Percentiles rank a stretch among this genome's conserved stretches.
These are phyloP conservation scores for Adoxophyes honmai DNA, from an alignment of 1,140 invertebrate species.

Conservation along the genomic window DNA sequence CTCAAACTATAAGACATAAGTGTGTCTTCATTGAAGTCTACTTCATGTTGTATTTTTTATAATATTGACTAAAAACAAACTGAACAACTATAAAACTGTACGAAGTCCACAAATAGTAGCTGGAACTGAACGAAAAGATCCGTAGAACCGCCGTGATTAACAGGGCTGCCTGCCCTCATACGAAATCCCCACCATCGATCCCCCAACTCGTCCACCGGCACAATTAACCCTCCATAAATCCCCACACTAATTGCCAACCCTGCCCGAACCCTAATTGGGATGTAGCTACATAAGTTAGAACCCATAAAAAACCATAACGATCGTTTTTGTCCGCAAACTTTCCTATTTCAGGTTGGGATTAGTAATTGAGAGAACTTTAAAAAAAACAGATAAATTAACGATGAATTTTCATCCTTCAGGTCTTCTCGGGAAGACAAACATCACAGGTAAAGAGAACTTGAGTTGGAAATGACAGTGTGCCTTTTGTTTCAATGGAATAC, in stretches of 20 bases:
- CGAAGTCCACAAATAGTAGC: too few relatives aligned
- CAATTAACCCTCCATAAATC: constrained; percentile 61
- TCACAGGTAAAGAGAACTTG: constrained; percentile 70
- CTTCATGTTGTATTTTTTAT: too few relatives aligned
- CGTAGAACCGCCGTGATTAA: background rate
- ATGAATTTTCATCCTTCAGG: constrained; percentile 77
- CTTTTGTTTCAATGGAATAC: constrained; percentile 54
- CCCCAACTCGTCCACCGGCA: constrained; percentile 42
- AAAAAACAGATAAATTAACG: constrained; percentile 60
- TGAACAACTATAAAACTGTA: too few relatives aligned
- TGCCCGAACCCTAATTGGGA: constrained; percentile 61
- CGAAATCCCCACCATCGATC: constrained; percentile 30
- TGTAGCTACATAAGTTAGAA: constrained; percentile 45
- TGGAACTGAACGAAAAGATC: background rate
- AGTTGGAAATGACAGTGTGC: constrained; percentile 46
- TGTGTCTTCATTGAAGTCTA: too few relatives aligned
- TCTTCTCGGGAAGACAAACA: constrained; percentile 79
- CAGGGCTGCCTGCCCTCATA: constrained; percentile 38
- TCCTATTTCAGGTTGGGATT: constrained; percentile 73
- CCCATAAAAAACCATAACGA: constrained; percentile 47
- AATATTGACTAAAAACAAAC: too few relatives aligned
- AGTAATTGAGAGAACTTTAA: constrained; percentile 51
- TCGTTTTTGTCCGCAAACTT: constrained; percentile 65
- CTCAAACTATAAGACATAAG: too few relatives aligned
- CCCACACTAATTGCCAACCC: constrained; percentile 55